These are phyloP conservation scores for Onychostoma macrolepis DNA, from an alignment of 2,113 vertebrate genomes.

Conservation along the genomic window DNA sequence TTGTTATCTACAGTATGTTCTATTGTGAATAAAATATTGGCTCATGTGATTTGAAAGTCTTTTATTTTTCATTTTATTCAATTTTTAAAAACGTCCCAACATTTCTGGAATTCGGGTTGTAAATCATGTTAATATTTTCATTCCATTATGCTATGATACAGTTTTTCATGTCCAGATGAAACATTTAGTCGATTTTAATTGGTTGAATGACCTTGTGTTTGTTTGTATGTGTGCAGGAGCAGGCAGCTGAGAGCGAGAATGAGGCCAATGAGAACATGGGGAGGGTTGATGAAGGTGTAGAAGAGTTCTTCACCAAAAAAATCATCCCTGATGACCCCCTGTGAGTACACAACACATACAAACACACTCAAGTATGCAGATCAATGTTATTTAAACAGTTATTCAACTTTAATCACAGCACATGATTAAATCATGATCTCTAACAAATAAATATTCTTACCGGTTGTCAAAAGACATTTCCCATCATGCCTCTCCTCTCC, in stretches of 20 bases:
- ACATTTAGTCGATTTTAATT: conserved; percentile 7
- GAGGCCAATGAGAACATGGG: conserved; percentile 85
- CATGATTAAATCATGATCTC: conserved; percentile 4
- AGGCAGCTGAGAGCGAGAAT: conserved; percentile 80
- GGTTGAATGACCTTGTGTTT: conserved; percentile 46
- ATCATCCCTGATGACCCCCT: conserved; percentile 83
- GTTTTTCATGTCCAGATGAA: conserved; percentile 12
- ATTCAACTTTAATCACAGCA: neutral
- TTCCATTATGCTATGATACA: neutral
- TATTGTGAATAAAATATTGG: too few relatives aligned
- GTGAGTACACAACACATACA: conserved; percentile 76
- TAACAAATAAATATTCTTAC: conserved; percentile 42
- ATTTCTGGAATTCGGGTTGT: neutral
- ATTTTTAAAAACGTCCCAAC: too few relatives aligned
- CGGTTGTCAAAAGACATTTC: conserved; percentile 63
- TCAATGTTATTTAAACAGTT: neutral
- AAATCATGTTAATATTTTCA: conserved; percentile 11
- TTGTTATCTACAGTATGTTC: too few relatives aligned
- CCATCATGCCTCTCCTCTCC: conserved; percentile 70
- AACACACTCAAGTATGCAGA: conserved; percentile 7
- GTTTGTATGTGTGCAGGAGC: conserved; percentile 73
- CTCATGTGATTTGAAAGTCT: too few relatives aligned
- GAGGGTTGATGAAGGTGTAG: conserved; percentile 91
- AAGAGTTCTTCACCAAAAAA: conserved; percentile 96
- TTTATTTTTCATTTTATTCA: too few relatives aligned